These are phyloP conservation scores for Camelus bactrianus DNA, from an alignment of 2,113 vertebrate genomes.

Conservation along the genomic window DNA sequence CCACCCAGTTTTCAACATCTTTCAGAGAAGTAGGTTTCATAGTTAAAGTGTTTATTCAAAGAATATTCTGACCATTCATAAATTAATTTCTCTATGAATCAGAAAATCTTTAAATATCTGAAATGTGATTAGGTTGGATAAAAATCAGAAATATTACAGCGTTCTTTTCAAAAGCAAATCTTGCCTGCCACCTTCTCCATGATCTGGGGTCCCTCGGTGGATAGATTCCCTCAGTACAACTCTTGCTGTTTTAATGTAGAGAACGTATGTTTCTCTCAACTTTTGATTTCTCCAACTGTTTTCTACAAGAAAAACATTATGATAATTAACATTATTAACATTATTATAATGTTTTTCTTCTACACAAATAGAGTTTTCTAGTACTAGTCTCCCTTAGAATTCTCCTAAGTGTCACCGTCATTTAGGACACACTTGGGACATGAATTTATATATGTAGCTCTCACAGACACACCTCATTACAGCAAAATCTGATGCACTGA, in stretches of 20 bases:
- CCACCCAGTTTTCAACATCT: not conserved
- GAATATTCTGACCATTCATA: not conserved
- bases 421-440: not conserved
- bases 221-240: not conserved
- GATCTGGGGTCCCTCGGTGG: not conserved
- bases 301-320: not conserved
- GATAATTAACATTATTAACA: not conserved
- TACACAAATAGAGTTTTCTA: not conserved
- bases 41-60: not conserved
- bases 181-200: not conserved
- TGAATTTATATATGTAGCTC: not conserved
- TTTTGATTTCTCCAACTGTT: conserved; percentile 19
- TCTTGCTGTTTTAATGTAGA: not conserved
- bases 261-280: not conserved
- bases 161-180: not conserved
- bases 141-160: not conserved
- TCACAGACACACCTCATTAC: not conserved
- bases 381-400: not conserved
- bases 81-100: not conserved
- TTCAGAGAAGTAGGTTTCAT: not conserved
- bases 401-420: conserved; percentile 30
- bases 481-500: not conserved
- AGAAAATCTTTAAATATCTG: not conserved
- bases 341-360: not conserved
- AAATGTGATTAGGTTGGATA: not conserved